Conservation (phyloP, 2,797 vertebrate genomes). For the Capromys pilorides region DNA sequence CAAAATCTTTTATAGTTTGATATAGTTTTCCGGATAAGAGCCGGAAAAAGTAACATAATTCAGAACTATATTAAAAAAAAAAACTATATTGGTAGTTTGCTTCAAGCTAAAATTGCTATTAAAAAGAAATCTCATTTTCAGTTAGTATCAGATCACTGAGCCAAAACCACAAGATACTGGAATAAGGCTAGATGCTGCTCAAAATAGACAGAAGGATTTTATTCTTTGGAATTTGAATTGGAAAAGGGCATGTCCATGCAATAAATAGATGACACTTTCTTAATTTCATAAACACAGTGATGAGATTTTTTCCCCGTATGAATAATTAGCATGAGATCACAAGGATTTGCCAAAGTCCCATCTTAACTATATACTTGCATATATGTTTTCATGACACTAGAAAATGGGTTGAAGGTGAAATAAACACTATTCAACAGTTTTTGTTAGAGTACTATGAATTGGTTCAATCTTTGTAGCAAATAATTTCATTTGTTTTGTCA, state of each 20-base stretch:
- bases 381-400: conserved; percentile 27
- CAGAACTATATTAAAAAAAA: background rate
- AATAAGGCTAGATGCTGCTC: conserved; percentile 20
- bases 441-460: background rate
- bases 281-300: background rate
- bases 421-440: conserved; percentile 18
- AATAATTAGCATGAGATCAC: background rate
- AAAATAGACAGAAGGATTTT: conserved; percentile 42
- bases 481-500: conserved; percentile 12
- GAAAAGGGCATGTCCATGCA: background rate
- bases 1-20: background rate
- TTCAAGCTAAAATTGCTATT: conserved; percentile 56
- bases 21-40: background rate
- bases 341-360: background rate
- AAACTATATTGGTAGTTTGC: background rate
- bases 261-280: background rate
- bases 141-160: conserved; percentile 45
- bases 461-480: background rate
- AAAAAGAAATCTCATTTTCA: conserved; percentile 48
- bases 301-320: background rate
- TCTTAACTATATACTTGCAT: background rate
- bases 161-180: conserved; percentile 40
- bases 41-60: conserved; percentile 15
- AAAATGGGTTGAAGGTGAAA: conserved; percentile 20
- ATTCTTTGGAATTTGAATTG: conserved; percentile 16